Evolutionary conservation across 2,797 vertebrate genomes (phyloP).

Genomic region (Lycodopsis pacificus): DNA sequence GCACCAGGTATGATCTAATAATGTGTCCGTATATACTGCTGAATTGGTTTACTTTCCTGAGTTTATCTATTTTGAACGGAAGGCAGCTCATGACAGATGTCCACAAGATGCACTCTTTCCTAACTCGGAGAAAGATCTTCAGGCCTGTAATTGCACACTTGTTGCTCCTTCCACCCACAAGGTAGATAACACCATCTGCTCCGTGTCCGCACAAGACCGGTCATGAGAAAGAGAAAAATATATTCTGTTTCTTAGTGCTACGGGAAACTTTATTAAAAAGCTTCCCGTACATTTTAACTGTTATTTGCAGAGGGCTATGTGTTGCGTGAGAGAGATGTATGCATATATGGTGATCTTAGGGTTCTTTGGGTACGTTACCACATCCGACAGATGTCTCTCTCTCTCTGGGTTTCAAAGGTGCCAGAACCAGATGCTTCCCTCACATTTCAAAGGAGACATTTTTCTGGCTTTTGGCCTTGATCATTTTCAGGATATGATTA

Average conservation of each 20-base stretch:
- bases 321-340: not conserved
- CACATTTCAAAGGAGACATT: slow-evolving; percentile 81
- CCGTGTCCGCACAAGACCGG: slow-evolving; percentile 65
- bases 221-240: slow-evolving; percentile 73
- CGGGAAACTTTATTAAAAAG: slow-evolving; percentile 43
- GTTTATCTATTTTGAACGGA: slow-evolving; percentile 51
- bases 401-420: slow-evolving; percentile 62
- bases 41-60: slow-evolving; percentile 46
- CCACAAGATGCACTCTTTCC: too few species aligned
- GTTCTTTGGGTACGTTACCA: slow-evolving; percentile 23
- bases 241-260: slow-evolving; percentile 68
- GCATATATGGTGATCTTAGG: slow-evolving; percentile 13
- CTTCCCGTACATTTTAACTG: too few species aligned
- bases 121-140: slow-evolving; percentile 19
- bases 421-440: slow-evolving; percentile 78
- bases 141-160: slow-evolving; percentile 82
- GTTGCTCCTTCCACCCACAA: slow-evolving; percentile 67
- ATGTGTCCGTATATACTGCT: slow-evolving; percentile 27
- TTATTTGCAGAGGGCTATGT: not conserved
- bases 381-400: slow-evolving; percentile 69
- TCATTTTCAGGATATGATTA: slow-evolving; percentile 78
- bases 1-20: slow-evolving; percentile 23
- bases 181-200: slow-evolving; percentile 81
- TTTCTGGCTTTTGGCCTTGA: slow-evolving; percentile 73
- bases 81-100: slow-evolving; percentile 27